These are phyloP conservation scores for Acanthurus tractus DNA, from an alignment of 2,797 vertebrate genomes.

Conservation along the genomic window DNA sequence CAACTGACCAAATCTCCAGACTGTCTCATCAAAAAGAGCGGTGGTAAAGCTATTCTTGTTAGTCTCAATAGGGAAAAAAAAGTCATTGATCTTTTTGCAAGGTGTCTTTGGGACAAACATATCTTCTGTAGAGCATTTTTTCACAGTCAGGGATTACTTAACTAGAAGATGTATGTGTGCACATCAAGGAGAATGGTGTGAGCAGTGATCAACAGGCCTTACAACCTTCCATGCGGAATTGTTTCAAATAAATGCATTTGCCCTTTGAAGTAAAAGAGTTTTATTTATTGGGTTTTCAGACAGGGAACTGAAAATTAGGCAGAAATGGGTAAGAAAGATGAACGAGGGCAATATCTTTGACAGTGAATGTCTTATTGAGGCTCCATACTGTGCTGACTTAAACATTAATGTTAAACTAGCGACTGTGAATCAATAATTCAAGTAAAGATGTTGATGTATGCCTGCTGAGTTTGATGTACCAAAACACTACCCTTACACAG, in stretches of 20 bases:
- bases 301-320: constrained; percentile 5
- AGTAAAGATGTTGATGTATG: constrained; percentile 26
- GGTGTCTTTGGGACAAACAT: constrained; percentile 38
- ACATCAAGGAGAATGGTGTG: constrained; percentile 74
- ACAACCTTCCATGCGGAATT: constrained; percentile 52
- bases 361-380: constrained; percentile 21
- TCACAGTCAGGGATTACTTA: constrained; percentile 42
- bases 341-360: constrained; percentile 13
- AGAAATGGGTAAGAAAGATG: not conserved
- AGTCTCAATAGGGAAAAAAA: not conserved
- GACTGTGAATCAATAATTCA: constrained; percentile 66
- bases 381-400: constrained; percentile 30
- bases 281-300: constrained; percentile 38
- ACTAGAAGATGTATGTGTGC: constrained; percentile 39
- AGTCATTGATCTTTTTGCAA: constrained; percentile 33
- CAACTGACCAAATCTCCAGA: constrained; percentile 21
- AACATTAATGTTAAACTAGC: constrained; percentile 60
- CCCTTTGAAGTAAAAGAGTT: constrained; percentile 48
- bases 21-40: constrained; percentile 14
- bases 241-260: constrained; percentile 62
- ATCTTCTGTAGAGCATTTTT: constrained; percentile 18
- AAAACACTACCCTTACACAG: constrained; percentile 29
- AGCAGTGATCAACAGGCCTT: constrained; percentile 65
- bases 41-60: constrained; percentile 16
- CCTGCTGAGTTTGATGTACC: constrained; percentile 23